These are phyloP conservation scores for Dysidea cf. avara DNA, from an alignment of 37 sponge, comb jelly and placozoan genomes.

Conservation along the genomic window DNA sequence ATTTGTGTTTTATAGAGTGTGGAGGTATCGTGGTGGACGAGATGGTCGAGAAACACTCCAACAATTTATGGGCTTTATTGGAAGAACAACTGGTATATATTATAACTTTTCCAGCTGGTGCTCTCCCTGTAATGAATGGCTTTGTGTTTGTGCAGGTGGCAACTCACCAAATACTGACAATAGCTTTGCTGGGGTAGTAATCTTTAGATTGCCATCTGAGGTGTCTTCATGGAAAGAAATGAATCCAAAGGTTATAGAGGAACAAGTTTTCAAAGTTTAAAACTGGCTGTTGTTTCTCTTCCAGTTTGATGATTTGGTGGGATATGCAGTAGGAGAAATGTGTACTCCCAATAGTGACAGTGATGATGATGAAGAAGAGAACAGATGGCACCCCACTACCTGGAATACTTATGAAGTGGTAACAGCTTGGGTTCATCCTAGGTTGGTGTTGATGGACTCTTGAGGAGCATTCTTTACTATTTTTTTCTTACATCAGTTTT, in stretches of 20 bases:
- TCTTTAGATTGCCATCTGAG: too few relatives aligned
- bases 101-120: not conserved
- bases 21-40: conserved; percentile 84
- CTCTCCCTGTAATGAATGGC: not conserved
- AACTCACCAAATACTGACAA: not conserved
- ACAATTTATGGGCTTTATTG: conserved; percentile 80
- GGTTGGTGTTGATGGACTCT: too few relatives aligned
- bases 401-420: conserved; percentile 61
- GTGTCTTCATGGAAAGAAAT: too few relatives aligned
- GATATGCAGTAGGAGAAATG: conserved; percentile 80
- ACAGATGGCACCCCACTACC: not conserved
- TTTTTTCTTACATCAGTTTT: conserved; percentile 14
- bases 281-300: not conserved
- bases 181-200: too few relatives aligned
- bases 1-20: conserved; percentile 49
- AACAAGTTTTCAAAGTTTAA: not conserved
- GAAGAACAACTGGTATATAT: not conserved
- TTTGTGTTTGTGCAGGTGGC: not conserved
- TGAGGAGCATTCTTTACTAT: too few relatives aligned
- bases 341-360: not conserved
- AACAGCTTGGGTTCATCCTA: conserved; percentile 76
- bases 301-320: conserved; percentile 64
- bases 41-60: conserved; percentile 80
- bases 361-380: conserved; percentile 7
- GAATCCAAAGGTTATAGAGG: not conserved